Percentiles rank a stretch among this genome's conserved stretches.
phyloP scores from a whole-genome alignment of 2,797 vertebrate genomes.

The Tangara arthus region DNA sequence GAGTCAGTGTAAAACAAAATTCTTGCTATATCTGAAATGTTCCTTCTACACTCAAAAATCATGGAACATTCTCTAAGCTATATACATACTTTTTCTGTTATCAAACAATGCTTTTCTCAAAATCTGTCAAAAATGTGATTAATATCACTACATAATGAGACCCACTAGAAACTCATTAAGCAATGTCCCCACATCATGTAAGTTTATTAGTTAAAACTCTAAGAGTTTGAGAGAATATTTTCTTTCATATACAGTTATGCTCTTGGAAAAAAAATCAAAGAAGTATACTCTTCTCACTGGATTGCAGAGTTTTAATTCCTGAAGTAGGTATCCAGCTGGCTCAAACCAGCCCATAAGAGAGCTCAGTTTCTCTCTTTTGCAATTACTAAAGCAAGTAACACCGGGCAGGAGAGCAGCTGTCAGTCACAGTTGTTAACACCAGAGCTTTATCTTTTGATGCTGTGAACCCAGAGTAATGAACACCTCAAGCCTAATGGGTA shows the following conservation, averaged over 20 bases:
- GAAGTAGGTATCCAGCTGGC: background rate
- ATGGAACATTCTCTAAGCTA: background rate
- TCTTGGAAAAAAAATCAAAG: background rate
- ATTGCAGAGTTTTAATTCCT: background rate
- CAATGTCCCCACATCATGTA: background rate
- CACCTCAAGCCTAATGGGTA: conserved; percentile 8
- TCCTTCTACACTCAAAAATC: background rate
- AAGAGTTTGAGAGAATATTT: background rate
- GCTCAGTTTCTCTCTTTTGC: background rate
- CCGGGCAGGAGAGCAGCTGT: background rate
- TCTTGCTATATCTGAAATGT: background rate
- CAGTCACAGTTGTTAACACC: conserved; percentile 13
- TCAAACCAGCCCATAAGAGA: background rate
- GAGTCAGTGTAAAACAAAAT: background rate
- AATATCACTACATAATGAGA: background rate
- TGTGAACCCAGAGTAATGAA: conserved; percentile 28
- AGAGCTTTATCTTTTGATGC: conserved; percentile 1
- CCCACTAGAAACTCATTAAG: background rate
- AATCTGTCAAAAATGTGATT: background rate
- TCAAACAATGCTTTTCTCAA: background rate
- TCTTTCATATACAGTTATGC: background rate
- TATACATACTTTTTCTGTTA: background rate
- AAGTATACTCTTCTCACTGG: background rate
- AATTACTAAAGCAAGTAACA: background rate
- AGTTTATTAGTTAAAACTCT: background rate